A percentile compares a stretch with the other conserved stretches of the same genome.
phyloP scores from a whole-genome alignment of 2,888 invertebrate species.

The Tortrix viridana region DNA sequence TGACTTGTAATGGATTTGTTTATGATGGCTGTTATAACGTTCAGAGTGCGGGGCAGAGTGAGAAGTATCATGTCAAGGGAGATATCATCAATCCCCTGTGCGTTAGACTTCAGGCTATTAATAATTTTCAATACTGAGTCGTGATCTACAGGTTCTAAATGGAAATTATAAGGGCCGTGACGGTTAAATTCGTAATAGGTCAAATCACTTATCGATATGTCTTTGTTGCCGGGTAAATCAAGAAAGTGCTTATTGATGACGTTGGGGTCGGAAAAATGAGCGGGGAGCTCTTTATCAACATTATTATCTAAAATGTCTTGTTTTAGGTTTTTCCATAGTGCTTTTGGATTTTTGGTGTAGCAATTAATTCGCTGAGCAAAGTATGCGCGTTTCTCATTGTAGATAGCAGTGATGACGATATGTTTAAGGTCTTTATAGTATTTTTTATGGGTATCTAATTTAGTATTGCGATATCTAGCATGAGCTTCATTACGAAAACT shows the following conservation, averaged over 20 bases:
- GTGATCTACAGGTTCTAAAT: neutral
- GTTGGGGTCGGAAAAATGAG: neutral
- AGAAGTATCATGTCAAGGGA: too few relatives aligned
- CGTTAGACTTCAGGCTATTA: neutral
- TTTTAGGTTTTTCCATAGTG: neutral
- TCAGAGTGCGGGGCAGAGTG: neutral
- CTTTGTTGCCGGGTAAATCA: too few relatives aligned
- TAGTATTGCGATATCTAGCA: neutral
- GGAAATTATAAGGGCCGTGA: neutral
- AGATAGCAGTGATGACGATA: neutral
- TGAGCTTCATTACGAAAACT: neutral
- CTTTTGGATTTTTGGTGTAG: neutral
- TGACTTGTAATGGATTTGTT: neutral
- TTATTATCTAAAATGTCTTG: neutral
- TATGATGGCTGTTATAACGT: conserved; percentile 5
- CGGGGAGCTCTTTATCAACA: neutral
- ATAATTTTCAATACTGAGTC: neutral
- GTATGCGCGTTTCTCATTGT: neutral
- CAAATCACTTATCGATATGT: neutral
- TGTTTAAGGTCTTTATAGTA: neutral
- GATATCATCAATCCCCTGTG: neutral
- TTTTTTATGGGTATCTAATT: neutral
- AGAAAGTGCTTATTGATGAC: neutral
- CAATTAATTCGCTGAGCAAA: neutral
- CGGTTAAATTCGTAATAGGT: neutral